Conservation (phyloP, 1,140 invertebrate genomes). For the Parasteatoda tepidariorum region DNA sequence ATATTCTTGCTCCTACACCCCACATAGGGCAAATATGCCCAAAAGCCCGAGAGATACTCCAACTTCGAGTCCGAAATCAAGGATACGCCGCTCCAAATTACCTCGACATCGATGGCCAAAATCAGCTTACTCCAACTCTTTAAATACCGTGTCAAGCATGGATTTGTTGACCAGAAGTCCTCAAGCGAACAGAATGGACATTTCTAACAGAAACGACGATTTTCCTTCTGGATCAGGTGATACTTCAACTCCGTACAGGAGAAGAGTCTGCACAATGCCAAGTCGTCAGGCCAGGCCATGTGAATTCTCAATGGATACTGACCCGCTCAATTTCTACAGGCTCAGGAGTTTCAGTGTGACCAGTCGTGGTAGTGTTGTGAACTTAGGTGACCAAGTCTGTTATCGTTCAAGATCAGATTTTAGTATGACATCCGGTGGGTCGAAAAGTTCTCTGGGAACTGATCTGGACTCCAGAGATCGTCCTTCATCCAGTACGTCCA, state of each 20-base stretch:
- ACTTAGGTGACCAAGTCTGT: conserved; percentile 77
- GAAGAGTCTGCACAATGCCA: conserved; percentile 46
- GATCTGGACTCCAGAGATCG: conserved; percentile 24
- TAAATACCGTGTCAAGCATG: conserved; percentile 8
- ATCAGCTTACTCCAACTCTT: neutral
- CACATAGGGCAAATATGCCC: neutral
- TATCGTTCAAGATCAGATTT: conserved; percentile 62
- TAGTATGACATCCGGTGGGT: conserved; percentile 5
- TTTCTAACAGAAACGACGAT: neutral
- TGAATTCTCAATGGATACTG: neutral
- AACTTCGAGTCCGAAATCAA: neutral
- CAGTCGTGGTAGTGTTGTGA: conserved; percentile 81
- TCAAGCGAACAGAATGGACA: neutral
- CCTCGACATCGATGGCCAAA: neutral
- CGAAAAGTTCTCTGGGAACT: neutral
- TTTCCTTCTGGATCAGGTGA: neutral
- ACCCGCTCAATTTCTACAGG: conserved; percentile 66
- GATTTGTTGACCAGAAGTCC: conserved; percentile 11
- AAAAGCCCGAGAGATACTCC: conserved; percentile 39
- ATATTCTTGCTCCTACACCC: neutral
- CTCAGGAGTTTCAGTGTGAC: conserved; percentile 90
- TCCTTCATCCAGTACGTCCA: conserved; percentile 19
- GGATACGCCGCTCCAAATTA: neutral
- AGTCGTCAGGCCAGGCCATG: neutral
- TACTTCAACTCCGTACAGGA: conserved; percentile 3